A percentile compares a stretch with the other conserved stretches of the same genome.
Evolutionary conservation across 2,888 invertebrate genomes (phyloP).

Genomic region (Epirrhoe alternata): DNA sequence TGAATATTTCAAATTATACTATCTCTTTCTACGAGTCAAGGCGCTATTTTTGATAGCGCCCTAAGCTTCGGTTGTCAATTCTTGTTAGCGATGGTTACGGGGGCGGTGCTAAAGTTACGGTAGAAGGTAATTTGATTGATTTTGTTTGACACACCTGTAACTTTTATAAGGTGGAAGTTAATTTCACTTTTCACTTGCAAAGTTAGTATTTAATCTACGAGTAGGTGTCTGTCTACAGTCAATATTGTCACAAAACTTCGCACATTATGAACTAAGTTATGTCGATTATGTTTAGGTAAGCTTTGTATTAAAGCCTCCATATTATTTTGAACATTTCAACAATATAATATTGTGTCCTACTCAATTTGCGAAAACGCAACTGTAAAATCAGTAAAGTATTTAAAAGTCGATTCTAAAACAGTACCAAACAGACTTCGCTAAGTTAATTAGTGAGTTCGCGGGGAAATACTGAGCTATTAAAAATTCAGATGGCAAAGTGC

Average conservation of each 20-base stretch:
- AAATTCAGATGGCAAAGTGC: conserved; percentile 79
- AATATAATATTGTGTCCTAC: too few species aligned
- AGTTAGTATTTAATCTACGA: neutral
- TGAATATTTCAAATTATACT: conserved; percentile 41
- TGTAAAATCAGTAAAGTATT: neutral
- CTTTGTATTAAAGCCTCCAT: too few species aligned
- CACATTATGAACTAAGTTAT: too few species aligned
- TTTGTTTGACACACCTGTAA: conserved; percentile 31
- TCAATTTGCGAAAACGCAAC: neutral
- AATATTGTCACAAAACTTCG: too few species aligned
- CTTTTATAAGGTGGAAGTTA: neutral
- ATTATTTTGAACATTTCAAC: too few species aligned
- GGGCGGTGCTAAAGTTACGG: conserved; percentile 55
- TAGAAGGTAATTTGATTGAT: conserved; percentile 62
- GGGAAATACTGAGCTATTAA: conserved; percentile 75
- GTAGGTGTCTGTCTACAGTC: too few species aligned
- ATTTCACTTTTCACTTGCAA: neutral
- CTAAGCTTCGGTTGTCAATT: conserved; percentile 69
- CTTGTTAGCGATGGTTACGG: conserved; percentile 69
- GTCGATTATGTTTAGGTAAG: too few species aligned
- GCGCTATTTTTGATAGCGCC: conserved; percentile 62
- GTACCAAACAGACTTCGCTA: conserved; percentile 45
- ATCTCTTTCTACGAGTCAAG: conserved; percentile 56
- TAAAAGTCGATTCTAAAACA: conserved; percentile 23
- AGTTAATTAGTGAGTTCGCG: conserved; percentile 70